phyloP scores from a whole-genome alignment of 2,888 invertebrate genomes.

The Temnothorax ravouxi region DNA sequence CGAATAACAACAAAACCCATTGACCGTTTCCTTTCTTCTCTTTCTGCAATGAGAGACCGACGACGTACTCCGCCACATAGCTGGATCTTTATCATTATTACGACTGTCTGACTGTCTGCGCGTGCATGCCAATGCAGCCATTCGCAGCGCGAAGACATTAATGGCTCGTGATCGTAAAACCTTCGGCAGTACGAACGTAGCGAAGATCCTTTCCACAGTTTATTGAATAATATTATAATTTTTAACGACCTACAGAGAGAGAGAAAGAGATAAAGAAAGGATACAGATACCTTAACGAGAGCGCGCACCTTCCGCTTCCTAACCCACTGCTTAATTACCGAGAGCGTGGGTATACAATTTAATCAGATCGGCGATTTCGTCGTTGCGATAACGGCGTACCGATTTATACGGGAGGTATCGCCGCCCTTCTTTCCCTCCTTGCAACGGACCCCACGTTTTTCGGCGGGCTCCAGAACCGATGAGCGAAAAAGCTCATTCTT shows the following conservation, averaged over 20 bases:
- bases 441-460: background rate
- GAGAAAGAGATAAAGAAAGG: background rate
- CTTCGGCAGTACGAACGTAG: constrained; percentile 30
- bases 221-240: constrained; percentile 64
- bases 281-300: constrained; percentile 27
- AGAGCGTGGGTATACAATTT: constrained; percentile 30
- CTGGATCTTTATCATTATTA: constrained; percentile 80
- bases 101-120: constrained; percentile 75
- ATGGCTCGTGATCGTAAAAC: constrained; percentile 70
- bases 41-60: constrained; percentile 70
- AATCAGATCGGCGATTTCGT: constrained; percentile 32
- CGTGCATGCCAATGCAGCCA: constrained; percentile 61
- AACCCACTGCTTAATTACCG: constrained; percentile 31
- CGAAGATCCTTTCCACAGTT: constrained; percentile 51
- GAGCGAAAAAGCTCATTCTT: background rate
- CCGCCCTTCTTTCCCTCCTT: background rate
- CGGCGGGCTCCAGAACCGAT: background rate
- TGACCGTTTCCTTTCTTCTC: constrained; percentile 24
- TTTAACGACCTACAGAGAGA: constrained; percentile 48
- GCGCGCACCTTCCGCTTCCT: constrained; percentile 25
- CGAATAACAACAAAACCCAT: background rate
- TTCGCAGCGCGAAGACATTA: constrained; percentile 63
- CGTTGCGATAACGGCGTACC: constrained; percentile 28
- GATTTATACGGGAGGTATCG: background rate
- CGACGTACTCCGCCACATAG: constrained; percentile 69